Conservation (phyloP, 2,797 vertebrate genomes). For the Chromobotia macracanthus region DNA sequence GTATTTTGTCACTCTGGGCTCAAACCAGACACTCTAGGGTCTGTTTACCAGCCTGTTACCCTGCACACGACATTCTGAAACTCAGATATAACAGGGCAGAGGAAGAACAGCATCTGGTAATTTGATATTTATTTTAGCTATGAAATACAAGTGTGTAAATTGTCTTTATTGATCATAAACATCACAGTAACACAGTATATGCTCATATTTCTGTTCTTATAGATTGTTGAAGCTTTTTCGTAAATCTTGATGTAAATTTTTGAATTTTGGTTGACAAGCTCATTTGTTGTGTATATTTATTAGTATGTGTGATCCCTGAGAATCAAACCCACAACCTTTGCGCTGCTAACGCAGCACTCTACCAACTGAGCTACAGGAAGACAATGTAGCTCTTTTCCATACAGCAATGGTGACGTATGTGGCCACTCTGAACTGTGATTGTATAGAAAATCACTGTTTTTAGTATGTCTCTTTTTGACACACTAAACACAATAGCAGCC, state of each 20-base stretch:
- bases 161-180: neutral
- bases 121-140: neutral
- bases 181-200: neutral
- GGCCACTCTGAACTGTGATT: too few relatives aligned
- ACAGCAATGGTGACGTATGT: too few relatives aligned
- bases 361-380: too few relatives aligned
- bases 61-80: neutral
- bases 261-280: too few relatives aligned
- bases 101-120: neutral
- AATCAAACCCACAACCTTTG: too few relatives aligned
- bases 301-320: too few relatives aligned
- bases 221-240: neutral
- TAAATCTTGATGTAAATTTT: too few relatives aligned
- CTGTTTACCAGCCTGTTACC: neutral
- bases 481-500: neutral
- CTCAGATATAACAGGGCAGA: neutral
- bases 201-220: conserved; percentile 9
- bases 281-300: too few relatives aligned
- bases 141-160: conserved; percentile 4
- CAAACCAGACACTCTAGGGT: neutral
- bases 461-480: neutral
- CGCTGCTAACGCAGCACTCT: too few relatives aligned
- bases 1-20: conserved; percentile 2
- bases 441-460: neutral
- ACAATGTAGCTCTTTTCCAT: too few relatives aligned